Percentiles rank a stretch among this genome's conserved stretches.
Evolutionary conservation across 2,888 invertebrate genomes (phyloP).

Genomic region (Yponomeuta sedellus): DNA sequence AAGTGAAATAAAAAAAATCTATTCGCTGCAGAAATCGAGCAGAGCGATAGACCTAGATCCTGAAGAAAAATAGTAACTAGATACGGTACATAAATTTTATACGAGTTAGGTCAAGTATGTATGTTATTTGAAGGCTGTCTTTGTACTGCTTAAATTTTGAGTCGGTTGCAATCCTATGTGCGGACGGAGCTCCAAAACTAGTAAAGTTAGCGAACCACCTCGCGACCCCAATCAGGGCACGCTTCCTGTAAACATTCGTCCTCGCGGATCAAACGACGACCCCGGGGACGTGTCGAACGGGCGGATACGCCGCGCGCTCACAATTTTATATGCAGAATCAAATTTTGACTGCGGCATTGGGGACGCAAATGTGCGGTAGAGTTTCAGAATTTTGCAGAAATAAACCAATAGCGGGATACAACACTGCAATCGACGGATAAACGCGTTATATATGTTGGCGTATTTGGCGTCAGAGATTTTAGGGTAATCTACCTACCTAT

Average conservation of each 20-base stretch:
- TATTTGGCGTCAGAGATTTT: too few relatives aligned
- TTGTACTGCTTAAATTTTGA: not conserved
- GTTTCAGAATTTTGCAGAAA: not conserved
- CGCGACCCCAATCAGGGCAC: not conserved
- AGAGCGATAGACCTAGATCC: not conserved
- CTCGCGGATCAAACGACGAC: not conserved
- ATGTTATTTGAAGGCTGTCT: too few relatives aligned
- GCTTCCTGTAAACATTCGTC: constrained; percentile 2
- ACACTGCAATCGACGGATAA: not conserved
- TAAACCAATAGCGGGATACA: not conserved
- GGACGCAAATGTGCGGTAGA: not conserved
- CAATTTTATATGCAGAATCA: not conserved
- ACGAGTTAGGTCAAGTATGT: not conserved
- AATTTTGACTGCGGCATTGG: not conserved
- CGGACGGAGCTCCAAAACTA: not conserved
- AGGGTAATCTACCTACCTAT: too few relatives aligned
- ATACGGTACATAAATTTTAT: not conserved
- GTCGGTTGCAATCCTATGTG: not conserved
- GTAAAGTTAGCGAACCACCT: constrained; percentile 1
- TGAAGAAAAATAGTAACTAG: not conserved
- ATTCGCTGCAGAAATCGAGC: not conserved
- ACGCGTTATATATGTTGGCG: not conserved
- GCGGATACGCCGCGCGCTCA: not conserved
- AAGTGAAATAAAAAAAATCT: not conserved
- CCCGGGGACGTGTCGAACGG: not conserved